phyloP scores from a whole-genome alignment of 2,113 vertebrate species.

The Callionymus lyra region DNA sequence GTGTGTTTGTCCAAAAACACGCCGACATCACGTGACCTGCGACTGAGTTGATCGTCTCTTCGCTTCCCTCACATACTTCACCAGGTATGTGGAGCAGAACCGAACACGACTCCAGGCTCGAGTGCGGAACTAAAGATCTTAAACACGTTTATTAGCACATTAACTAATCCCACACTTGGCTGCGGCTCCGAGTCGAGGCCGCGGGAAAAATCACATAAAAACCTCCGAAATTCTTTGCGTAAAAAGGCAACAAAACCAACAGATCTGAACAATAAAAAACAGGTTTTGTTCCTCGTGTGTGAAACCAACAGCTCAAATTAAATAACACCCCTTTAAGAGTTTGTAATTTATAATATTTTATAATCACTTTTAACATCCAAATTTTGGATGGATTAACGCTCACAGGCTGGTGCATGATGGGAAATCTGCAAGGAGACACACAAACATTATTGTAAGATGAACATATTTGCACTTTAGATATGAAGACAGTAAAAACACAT shows the following conservation, averaged over 20 bases:
- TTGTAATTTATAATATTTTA: background rate
- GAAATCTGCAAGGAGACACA: background rate
- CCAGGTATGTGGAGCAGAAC: too few species aligned
- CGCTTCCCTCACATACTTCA: too few species aligned
- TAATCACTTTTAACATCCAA: background rate
- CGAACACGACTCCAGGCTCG: conserved; percentile 53
- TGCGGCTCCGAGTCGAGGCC: conserved; percentile 44
- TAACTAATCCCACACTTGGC: conserved; percentile 59
- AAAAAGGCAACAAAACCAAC: too few species aligned
- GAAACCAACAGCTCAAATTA: background rate
- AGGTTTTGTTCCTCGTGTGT: background rate
- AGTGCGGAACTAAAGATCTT: conserved; percentile 67
- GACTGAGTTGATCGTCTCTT: too few species aligned
- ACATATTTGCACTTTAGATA: too few species aligned
- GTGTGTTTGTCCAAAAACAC: too few species aligned
- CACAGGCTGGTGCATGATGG: background rate
- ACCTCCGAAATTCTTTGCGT: too few species aligned
- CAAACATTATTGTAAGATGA: background rate
- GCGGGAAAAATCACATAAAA: conserved; percentile 55
- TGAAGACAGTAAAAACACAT: too few species aligned
- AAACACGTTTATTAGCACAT: conserved; percentile 66
- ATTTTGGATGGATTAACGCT: background rate
- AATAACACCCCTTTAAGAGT: background rate
- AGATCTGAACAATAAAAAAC: background rate
- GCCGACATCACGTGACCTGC: too few species aligned